Percentiles rank a stretch among this genome's conserved stretches.
Conservation (phyloP, 2,797 vertebrate genomes). For the Adrianichthys oophorus region DNA sequence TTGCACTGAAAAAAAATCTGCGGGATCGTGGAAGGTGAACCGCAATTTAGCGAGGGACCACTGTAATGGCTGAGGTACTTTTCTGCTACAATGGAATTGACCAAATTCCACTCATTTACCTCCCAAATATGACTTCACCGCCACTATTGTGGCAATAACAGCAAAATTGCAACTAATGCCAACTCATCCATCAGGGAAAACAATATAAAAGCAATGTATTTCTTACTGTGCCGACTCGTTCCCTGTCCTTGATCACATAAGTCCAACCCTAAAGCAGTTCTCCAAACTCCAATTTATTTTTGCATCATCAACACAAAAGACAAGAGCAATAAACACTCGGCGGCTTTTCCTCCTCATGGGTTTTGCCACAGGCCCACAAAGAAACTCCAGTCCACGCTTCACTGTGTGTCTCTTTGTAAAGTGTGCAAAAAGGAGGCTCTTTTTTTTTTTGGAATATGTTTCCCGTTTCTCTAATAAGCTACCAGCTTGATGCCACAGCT, state of each 20-base stretch:
- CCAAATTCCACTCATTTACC: constrained; percentile 60
- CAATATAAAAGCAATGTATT: constrained; percentile 72
- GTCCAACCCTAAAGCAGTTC: constrained; percentile 58
- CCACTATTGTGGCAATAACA: constrained; percentile 44
- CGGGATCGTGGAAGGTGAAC: too few species aligned
- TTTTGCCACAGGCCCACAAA: constrained; percentile 55
- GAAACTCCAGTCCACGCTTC: constrained; percentile 49
- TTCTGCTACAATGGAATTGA: too few species aligned
- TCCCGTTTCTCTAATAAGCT: constrained; percentile 80
- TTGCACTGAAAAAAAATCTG: too few species aligned
- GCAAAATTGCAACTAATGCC: constrained; percentile 56
- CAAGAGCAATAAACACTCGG: constrained; percentile 58
- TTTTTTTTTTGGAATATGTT: constrained; percentile 65
- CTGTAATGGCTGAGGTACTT: too few species aligned
- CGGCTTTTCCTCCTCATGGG: constrained; percentile 51
- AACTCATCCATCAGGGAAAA: constrained; percentile 56
- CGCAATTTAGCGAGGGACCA: too few species aligned
- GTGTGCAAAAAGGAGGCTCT: constrained; percentile 7
- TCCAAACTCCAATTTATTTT: constrained; percentile 70
- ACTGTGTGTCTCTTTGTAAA: constrained; percentile 35
- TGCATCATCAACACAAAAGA: constrained; percentile 69
- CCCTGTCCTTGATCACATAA: constrained; percentile 57
- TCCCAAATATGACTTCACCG: constrained; percentile 64
- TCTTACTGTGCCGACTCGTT: constrained; percentile 55
- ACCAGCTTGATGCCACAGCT: constrained; percentile 75